Evolutionary conservation across 2,113 vertebrate species (phyloP), one percentile per base, ranked within the genome.

Genomic region (Dasypus novemcinctus): DNA sequence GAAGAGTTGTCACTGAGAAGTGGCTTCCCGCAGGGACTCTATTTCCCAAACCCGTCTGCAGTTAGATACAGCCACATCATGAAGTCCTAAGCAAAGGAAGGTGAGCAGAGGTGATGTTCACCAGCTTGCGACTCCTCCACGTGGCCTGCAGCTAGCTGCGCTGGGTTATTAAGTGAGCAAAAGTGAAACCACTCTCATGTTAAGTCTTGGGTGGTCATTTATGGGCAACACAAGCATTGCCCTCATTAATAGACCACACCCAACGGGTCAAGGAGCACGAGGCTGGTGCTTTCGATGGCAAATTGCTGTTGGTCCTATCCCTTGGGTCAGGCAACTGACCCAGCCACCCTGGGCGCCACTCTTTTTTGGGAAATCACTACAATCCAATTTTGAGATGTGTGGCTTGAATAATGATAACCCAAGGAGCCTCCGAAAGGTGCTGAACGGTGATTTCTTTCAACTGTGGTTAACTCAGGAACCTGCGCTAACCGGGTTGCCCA

Each of bases 351-450:
- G 20, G 4, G 14, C 36, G 14, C 66, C 23, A 15, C 20, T 96
- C 41, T 75, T 54, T 91, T 86, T 93, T 86, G 49, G 25, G 93
- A 63, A 27, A 83, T 79, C 49, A 72, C 85, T 82, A 76, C 96
- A 97, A 91, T 94, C 89, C 68, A 88, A 61, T 64, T 92, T 82
- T 82, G 63, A 78, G 78, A 83, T 88, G 92, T 87, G 71, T 92
- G 20, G 68, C 66, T 89, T 86, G 86, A 94, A 79, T 94, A 86
- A 93, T 81, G 78, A 86, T 59, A 88, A 74, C 54, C 88, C 81
- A 85, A 74, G 36, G 46, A 41, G 15, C 2, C 76, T 85, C 23
- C 21, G 49, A 79, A 93, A 72, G 81, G 66, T 38, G 2, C 29
- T 80, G n/a, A 59, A 21, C 23, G 49, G 41, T 36, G n/a, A 90